Evolutionary conservation across 2,113 vertebrate species (phyloP).

Genomic region (Elephantulus edwardii): DNA sequence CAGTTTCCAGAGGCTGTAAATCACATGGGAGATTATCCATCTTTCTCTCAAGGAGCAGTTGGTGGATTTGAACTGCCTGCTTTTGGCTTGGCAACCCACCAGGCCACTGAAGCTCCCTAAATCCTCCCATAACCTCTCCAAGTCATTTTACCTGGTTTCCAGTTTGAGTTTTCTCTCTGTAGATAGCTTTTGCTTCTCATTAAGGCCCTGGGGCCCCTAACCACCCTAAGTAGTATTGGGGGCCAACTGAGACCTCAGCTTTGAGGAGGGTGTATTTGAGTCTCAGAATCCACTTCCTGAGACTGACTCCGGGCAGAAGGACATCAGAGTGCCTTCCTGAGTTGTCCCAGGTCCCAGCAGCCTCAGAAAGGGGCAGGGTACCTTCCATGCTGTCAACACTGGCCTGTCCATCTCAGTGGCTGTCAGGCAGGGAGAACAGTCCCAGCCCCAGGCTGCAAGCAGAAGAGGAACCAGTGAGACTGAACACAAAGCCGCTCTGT

Average conservation of each 20-base stretch:
- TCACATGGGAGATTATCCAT: no score
- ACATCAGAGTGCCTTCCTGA: background rate
- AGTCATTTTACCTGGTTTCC: background rate
- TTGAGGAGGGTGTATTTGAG: background rate
- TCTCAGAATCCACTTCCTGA: conserved; percentile 1
- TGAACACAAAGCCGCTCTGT: background rate
- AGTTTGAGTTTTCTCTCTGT: background rate
- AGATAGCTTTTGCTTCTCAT: background rate
- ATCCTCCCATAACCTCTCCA: background rate
- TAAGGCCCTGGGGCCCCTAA: background rate
- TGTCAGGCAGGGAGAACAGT: background rate
- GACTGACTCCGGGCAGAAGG: background rate
- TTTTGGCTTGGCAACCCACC: no score
- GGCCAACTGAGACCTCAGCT: background rate
- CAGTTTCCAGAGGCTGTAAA: no score
- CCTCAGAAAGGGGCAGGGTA: background rate
- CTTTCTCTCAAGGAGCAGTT: no score
- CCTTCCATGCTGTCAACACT: background rate
- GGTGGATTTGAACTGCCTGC: no score
- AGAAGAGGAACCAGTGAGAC: background rate
- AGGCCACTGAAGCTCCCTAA: no score
- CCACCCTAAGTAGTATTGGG: background rate
- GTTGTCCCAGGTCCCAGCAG: background rate
- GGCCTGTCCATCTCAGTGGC: no score
- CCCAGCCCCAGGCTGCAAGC: background rate